phyloP scores from a whole-genome alignment of 2,113 vertebrate genomes.

The Seriola quinqueradiata region DNA sequence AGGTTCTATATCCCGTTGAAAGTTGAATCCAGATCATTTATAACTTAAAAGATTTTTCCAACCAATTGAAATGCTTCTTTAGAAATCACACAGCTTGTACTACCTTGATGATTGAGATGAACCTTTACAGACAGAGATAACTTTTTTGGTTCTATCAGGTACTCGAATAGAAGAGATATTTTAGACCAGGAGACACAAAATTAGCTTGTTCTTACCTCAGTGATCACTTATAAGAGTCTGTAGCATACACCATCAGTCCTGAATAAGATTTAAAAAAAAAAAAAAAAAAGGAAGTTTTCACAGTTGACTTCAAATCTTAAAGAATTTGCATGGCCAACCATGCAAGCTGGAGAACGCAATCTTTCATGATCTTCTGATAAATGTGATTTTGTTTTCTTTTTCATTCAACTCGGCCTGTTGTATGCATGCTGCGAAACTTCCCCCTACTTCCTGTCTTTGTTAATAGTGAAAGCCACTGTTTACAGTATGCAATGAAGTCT shows the following conservation, averaged over 20 bases:
- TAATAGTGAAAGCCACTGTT: background rate
- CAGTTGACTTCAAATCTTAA: constrained; percentile 11
- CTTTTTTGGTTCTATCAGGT: background rate
- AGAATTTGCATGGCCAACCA: constrained; percentile 57
- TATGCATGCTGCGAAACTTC: background rate
- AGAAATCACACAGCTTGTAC: background rate
- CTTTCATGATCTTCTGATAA: background rate
- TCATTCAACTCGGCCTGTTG: background rate
- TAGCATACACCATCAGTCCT: background rate
- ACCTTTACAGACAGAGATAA: background rate
- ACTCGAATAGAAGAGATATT: background rate
- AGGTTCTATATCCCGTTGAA: background rate
- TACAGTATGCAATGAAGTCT: background rate
- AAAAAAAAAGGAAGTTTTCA: constrained; percentile 37
- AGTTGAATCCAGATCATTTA: background rate
- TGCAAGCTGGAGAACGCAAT: background rate
- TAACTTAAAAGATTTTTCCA: background rate
- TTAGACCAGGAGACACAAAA: background rate
- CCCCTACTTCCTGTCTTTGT: constrained; percentile 50
- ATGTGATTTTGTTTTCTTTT: accelerated
- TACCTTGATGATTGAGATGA: background rate
- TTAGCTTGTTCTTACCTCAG: constrained; percentile 52
- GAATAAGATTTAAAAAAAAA: constrained; percentile 4
- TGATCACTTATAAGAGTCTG: background rate
- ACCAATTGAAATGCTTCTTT: background rate